Base-by-base conservation (phyloP, 2,113 vertebrate species). In the Tupaia tana region DNA sequence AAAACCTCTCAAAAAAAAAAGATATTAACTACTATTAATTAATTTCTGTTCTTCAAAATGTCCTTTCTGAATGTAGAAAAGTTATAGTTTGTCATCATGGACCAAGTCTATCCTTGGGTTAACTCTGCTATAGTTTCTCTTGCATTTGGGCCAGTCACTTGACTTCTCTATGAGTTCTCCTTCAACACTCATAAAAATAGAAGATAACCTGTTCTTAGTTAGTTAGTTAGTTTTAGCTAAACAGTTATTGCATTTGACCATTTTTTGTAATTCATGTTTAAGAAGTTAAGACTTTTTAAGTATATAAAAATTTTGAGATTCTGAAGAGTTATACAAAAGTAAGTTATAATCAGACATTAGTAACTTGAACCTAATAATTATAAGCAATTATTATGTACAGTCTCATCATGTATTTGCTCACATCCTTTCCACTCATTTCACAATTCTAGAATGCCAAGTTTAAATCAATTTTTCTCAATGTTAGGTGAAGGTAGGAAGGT, bases 311-410 rank as follows among this genome's bases (percentile, higher is more conserved):
- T 27, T 54, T 70, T 64, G 79, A 91, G 61, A 79, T 22, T 54
- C 22, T 94, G 25, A 79, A 94, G 22, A 43, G 2, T 52, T 75
- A 75, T 34, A 69, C 1, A 84, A 63, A 59, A 70, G 16, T 90
- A 58, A 75, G 16, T 9, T 12, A 64, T 9, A 85, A 25, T 52
- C 10, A 78, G 10, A 54, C 3, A 63, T 81, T 89, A 34, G 56
- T 61, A 34, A 91, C 61, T 59, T 75, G 61, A 87, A 79, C 78
- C 54, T 91, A 64, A 78, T 78, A 86, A 20, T 64, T 85, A 91
- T 0, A 89, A 86, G 19, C 27, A 14, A 70, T n/a, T 73, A 74
- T 1, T 34, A 15, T 43, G 66, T 29, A 83, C 3, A n/a, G 3
- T 83, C 11, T 87, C 22, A 83, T n/a, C 7, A 27, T 29, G 12